Conservation (phyloP, 2,888 invertebrate species). For the Metallyticus violacea region DNA sequence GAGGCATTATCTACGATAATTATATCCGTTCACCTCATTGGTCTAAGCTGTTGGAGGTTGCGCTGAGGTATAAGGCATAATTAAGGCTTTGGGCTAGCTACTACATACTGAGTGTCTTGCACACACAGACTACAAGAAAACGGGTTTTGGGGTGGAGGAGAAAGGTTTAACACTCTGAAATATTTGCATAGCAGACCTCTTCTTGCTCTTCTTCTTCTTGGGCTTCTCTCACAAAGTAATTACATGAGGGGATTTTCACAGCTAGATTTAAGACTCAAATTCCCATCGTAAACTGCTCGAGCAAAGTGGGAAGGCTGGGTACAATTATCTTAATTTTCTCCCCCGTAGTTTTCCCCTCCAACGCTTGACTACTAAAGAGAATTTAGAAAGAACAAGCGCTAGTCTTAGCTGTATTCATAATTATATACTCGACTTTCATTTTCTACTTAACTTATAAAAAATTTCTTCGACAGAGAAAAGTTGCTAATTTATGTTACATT, state of each 20-base stretch:
- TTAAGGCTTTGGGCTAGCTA: conserved; percentile 1
- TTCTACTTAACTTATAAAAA: too few species aligned
- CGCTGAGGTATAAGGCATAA: not conserved
- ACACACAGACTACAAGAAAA: conserved; percentile 1
- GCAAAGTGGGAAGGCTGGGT: not conserved
- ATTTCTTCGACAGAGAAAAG: too few species aligned
- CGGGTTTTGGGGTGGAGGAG: not conserved
- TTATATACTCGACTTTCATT: too few species aligned
- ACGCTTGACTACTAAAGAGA: not conserved
- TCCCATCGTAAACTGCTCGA: conserved; percentile 10
- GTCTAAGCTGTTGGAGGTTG: not conserved
- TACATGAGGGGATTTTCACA: conserved; percentile 25
- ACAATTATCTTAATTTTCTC: conserved; percentile 24
- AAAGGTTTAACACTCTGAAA: not conserved
- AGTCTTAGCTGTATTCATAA: too few species aligned
- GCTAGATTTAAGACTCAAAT: conserved; percentile 25
- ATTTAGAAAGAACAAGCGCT: not conserved
- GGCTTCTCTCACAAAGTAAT: conserved; percentile 22
- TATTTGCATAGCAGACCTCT: conserved; percentile 9
- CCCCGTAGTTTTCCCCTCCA: not conserved
- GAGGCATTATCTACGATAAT: not conserved
- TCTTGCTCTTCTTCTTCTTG: conserved; percentile 3
- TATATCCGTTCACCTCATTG: not conserved
- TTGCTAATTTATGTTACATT: too few species aligned
- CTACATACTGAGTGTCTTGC: not conserved